Base-by-base conservation (phyloP, 1,140 invertebrate species). In the Saxidomus purpurata region DNA sequence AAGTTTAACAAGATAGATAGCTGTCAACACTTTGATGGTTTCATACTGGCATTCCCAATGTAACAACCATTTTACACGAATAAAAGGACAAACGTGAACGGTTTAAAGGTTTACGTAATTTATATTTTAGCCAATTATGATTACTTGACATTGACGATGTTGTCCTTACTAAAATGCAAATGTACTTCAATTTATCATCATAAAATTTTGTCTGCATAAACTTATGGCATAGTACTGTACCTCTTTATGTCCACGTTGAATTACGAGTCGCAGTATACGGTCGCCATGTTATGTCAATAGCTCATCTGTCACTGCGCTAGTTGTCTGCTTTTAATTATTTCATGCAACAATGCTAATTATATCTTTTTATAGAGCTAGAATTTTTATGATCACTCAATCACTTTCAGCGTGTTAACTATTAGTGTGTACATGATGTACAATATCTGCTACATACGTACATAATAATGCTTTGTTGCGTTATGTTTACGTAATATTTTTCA, bases 171-270 rank as follows among this genome's bases (percentile, higher is more conserved):
- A 52, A 81, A 69, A 88, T 88, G 86, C 86, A 88, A 88, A 88
- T 88, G 38, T 80, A 52, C 81, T 49, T 80, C 77, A 81, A 88
- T 88, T 88, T 69, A 79, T 88, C 86, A 88, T 81, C 76, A 81
- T 88, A 88, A 88, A 80, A 63, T 79, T 38, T 22, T 69, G 55
- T 87, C 74, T 79, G 85, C 74, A 80, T 80, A 80, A 31, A 71
- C 34, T 19, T 40, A 83, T 67, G 59, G 55, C 38, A 79, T 34
- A 17, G 76, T 63, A 69, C 59, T 43, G 76, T 63, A 69, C 59
- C 63, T 47, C 47, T 63, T 79, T 80, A 77, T 81, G 86, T 88
- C 86, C 86, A 81, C 36, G 28, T 40, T 76, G 43, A 84, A 63
- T 40, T 84, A 40, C 28, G 47, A 36, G 82, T 19, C 8, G n/a